Evolutionary conservation across 2,113 vertebrate species (phyloP).

Genomic region (Pelobates fuscus): DNA sequence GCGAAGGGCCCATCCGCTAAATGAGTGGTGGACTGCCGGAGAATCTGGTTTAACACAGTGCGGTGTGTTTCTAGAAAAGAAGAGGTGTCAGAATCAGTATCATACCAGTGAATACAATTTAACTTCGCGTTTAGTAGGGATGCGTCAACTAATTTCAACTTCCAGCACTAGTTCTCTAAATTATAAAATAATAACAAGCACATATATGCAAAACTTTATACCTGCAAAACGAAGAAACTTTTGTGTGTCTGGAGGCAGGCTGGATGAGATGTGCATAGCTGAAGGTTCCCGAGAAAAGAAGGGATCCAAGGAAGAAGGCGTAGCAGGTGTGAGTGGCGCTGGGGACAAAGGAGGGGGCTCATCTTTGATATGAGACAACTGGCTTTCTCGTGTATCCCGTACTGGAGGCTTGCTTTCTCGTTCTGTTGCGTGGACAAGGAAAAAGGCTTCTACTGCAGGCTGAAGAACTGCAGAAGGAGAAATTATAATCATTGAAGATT

Average conservation of each 20-base stretch:
- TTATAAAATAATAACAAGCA: too few species aligned
- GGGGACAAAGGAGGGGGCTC: conserved; percentile 89
- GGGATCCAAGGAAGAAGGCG: conserved; percentile 88
- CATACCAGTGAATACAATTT: too few species aligned
- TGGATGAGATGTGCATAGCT: conserved; percentile 93
- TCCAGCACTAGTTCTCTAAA: too few species aligned
- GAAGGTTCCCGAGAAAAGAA: conserved; percentile 92
- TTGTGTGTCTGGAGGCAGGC: conserved; percentile 90
- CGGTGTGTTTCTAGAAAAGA: conserved; percentile 82
- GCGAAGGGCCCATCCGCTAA: conserved; percentile 92
- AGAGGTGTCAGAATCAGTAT: too few species aligned
- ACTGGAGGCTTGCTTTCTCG: conserved; percentile 91
- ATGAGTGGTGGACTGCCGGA: conserved; percentile 91
- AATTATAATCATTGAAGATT: neutral
- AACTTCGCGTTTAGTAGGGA: too few species aligned
- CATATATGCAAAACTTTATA: too few species aligned
- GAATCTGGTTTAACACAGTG: conserved; percentile 93
- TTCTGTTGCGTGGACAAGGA: conserved; percentile 91
- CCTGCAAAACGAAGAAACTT: conserved; percentile 92
- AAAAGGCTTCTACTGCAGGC: conserved; percentile 92
- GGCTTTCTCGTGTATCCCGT: conserved; percentile 89
- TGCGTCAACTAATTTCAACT: too few species aligned
- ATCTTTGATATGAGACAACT: conserved; percentile 91
- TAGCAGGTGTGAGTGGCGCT: conserved; percentile 87
- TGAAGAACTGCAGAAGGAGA: conserved; percentile 75